Percentiles rank a stretch among this genome's conserved stretches.
These are phyloP conservation scores for Hystrix brachyura DNA, from an alignment of 2,113 vertebrate genomes.

Conservation along the genomic window DNA sequence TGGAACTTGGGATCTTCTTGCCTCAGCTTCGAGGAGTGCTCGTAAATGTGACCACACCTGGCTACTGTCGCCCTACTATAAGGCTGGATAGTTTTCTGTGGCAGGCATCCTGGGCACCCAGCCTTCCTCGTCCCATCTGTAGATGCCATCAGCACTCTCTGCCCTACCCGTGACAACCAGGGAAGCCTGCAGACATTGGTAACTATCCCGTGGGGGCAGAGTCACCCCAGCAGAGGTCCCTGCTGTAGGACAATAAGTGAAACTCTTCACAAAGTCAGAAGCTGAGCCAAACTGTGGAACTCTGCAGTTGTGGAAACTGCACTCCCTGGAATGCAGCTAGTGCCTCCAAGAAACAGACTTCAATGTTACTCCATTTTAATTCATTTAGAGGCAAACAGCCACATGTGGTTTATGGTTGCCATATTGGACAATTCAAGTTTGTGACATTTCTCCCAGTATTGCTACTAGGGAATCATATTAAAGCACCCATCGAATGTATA, in stretches of 20 bases:
- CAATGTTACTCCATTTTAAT: neutral
- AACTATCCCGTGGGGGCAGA: neutral
- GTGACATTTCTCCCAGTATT: no score
- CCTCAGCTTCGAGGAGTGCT: neutral
- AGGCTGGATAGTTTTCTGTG: no score
- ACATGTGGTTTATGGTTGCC: no score
- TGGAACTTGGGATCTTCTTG: neutral
- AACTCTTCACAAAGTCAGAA: neutral
- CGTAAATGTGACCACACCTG: neutral
- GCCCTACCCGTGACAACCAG: accelerated
- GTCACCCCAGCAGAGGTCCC: accelerated
- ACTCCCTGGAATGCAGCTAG: accelerated
- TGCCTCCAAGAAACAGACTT: neutral
- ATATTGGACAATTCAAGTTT: neutral
- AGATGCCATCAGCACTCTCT: neutral
- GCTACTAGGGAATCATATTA: no score
- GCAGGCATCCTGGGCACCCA: no score
- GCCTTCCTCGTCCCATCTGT: accelerated
- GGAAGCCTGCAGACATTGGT: no score
- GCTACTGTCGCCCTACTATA: no score
- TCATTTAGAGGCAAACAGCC: neutral
- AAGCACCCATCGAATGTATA: neutral
- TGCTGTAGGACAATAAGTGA: accelerated
- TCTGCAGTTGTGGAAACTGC: accelerated
- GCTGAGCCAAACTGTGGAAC: no score